phyloP scores from a whole-genome alignment of 2,888 invertebrate genomes.

The Caradrina clavipalpis region DNA sequence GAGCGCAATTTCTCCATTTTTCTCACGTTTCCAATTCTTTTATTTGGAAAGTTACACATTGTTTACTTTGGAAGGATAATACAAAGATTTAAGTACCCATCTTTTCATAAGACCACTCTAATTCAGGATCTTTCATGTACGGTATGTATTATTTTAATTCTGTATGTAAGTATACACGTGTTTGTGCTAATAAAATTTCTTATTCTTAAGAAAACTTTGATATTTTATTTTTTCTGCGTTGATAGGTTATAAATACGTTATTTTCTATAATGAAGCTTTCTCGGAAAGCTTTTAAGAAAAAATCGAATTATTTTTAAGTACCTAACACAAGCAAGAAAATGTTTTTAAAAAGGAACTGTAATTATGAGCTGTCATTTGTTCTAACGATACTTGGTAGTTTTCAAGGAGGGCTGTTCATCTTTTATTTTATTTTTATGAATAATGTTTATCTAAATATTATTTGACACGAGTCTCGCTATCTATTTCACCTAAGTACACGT shows the following conservation, averaged over 20 bases:
- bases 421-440: too few relatives aligned
- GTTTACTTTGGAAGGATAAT: background rate
- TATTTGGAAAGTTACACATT: background rate
- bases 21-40: slow-evolving; percentile 19
- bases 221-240: too few relatives aligned
- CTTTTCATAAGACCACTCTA: too few relatives aligned
- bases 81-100: too few relatives aligned
- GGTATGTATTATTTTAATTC: too few relatives aligned
- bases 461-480: background rate
- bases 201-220: background rate
- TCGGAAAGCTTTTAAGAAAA: background rate
- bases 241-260: background rate
- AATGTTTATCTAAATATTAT: too few relatives aligned
- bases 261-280: background rate
- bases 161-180: too few relatives aligned
- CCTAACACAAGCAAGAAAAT: background rate
- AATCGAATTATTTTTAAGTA: background rate
- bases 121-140: too few relatives aligned
- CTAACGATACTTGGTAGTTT: background rate
- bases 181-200: too few relatives aligned
- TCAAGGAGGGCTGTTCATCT: background rate
- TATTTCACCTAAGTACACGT: too few relatives aligned
- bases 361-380: background rate
- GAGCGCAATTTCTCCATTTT: slow-evolving; percentile 36
- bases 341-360: background rate